phyloP scores from a whole-genome alignment of 2,888 invertebrate genomes.

The Papilio elwesi region DNA sequence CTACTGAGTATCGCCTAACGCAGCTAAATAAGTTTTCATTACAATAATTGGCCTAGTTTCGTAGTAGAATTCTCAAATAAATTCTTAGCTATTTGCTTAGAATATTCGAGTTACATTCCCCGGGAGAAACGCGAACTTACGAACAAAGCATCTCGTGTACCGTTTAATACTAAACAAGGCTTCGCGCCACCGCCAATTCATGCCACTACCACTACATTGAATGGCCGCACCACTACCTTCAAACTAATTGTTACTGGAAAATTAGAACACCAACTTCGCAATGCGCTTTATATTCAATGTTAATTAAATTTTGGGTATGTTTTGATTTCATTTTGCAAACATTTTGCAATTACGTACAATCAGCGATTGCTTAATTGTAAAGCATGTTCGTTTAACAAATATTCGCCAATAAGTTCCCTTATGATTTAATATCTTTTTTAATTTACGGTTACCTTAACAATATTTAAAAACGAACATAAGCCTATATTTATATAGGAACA shows the following conservation, averaged over 20 bases:
- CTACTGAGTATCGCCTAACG: too few species aligned
- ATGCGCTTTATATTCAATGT: slow-evolving; percentile 40
- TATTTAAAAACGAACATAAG: too few species aligned
- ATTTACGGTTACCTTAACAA: too few species aligned
- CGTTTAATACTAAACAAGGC: slow-evolving; percentile 47
- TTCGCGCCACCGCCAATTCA: slow-evolving; percentile 49
- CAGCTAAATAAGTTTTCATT: too few species aligned
- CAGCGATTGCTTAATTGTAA: neutral
- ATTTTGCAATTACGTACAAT: neutral
- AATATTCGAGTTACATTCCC: slow-evolving; percentile 61
- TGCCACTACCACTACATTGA: slow-evolving; percentile 42
- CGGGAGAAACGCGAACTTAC: slow-evolving; percentile 61
- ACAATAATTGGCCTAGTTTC: slow-evolving; percentile 20
- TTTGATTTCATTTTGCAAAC: slow-evolving; percentile 6
- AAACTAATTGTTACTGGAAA: slow-evolving; percentile 45
- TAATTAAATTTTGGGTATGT: slow-evolving; percentile 41
- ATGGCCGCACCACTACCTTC: slow-evolving; percentile 42
- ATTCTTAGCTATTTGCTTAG: slow-evolving; percentile 54
- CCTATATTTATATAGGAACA: too few species aligned
- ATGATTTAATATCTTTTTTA: too few species aligned
- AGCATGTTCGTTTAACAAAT: neutral
- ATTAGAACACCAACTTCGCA: slow-evolving; percentile 41
- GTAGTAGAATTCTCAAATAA: slow-evolving; percentile 47
- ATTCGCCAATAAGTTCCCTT: too few species aligned
- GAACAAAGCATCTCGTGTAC: slow-evolving; percentile 64